Percentiles rank a stretch among this genome's conserved stretches.
These are phyloP conservation scores for Euclidia mi DNA, from an alignment of 2,888 invertebrate species.

Conservation along the genomic window DNA sequence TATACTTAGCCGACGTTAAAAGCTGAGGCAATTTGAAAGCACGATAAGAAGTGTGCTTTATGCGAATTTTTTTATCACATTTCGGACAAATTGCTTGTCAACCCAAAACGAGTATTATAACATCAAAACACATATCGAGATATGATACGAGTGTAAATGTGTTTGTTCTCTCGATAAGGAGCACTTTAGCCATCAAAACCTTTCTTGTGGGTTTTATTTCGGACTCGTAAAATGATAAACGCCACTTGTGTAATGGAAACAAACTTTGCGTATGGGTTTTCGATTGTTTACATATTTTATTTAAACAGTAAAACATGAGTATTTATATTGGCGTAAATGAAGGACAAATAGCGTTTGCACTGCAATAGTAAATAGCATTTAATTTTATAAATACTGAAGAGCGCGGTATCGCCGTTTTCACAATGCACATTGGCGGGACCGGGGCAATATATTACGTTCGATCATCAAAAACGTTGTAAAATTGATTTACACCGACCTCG, in stretches of 20 bases:
- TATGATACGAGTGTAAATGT: slow-evolving; percentile 37
- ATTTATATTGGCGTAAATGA: slow-evolving; percentile 48
- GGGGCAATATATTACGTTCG: slow-evolving; percentile 70
- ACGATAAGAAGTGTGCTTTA: slow-evolving; percentile 36
- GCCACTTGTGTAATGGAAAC: slow-evolving; percentile 42
- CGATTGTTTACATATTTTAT: slow-evolving; percentile 45
- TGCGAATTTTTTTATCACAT: slow-evolving; percentile 41
- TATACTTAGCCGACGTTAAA: slow-evolving; percentile 1
- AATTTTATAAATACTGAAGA: slow-evolving; percentile 52
- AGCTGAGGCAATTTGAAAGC: slow-evolving; percentile 4
- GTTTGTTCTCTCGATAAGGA: slow-evolving; percentile 49
- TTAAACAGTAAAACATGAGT: slow-evolving; percentile 40
- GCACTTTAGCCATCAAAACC: slow-evolving; percentile 49
- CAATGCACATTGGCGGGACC: slow-evolving; percentile 63
- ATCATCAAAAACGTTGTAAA: slow-evolving; percentile 86
- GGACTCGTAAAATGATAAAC: slow-evolving; percentile 32
- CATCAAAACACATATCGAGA: slow-evolving; percentile 41
- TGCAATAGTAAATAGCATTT: slow-evolving; percentile 64
- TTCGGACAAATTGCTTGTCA: slow-evolving; percentile 45
- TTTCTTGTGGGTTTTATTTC: slow-evolving; percentile 45
- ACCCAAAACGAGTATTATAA: slow-evolving; percentile 38
- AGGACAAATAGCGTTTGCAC: slow-evolving; percentile 55
- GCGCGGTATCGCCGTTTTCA: slow-evolving; percentile 48
- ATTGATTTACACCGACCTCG: slow-evolving; percentile 80
- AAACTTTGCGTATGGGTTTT: slow-evolving; percentile 44